phyloP scores from a whole-genome alignment of 1,140 invertebrate genomes.

The Drosophila nannoptera region DNA sequence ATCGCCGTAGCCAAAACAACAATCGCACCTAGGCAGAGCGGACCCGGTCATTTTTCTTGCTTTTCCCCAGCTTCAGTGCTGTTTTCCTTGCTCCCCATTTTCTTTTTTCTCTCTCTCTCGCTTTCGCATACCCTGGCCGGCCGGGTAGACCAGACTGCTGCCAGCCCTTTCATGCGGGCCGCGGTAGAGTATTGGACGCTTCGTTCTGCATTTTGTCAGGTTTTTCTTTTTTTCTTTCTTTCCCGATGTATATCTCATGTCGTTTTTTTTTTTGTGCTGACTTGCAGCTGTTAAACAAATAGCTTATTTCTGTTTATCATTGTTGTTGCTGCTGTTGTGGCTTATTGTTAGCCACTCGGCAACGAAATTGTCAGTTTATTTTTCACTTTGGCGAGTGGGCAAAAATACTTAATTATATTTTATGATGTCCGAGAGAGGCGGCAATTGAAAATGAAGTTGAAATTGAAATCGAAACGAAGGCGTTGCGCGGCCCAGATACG shows the following conservation, averaged over 20 bases:
- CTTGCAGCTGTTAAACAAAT: constrained; percentile 76
- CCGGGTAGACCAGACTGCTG: background rate
- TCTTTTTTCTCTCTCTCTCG: background rate
- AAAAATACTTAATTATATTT: constrained; percentile 72
- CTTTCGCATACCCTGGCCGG: background rate
- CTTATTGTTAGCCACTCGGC: constrained; percentile 71
- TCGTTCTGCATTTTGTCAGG: background rate
- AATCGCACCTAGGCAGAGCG: constrained; percentile 32
- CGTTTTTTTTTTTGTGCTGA: constrained; percentile 61
- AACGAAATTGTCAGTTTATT: constrained; percentile 75
- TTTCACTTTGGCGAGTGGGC: constrained; percentile 56
- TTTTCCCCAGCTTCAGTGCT: constrained; percentile 13
- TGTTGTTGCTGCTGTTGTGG: constrained; percentile 46
- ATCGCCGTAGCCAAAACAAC: constrained; percentile 29
- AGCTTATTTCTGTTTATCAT: constrained; percentile 66
- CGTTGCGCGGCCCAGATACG: background rate
- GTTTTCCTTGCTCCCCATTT: constrained; percentile 6
- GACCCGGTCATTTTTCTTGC: constrained; percentile 47
- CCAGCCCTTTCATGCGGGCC: background rate
- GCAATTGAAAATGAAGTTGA: constrained; percentile 46
- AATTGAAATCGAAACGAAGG: constrained; percentile 37
- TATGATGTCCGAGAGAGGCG: constrained; percentile 48
- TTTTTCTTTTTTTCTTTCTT: background rate
- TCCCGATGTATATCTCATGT: background rate
- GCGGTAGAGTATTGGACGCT: constrained; percentile 7